Percentiles rank a stretch among this genome's conserved stretches.
phyloP scores from a whole-genome alignment of 2,113 vertebrate genomes.

The Lagenorhynchus albirostris region DNA sequence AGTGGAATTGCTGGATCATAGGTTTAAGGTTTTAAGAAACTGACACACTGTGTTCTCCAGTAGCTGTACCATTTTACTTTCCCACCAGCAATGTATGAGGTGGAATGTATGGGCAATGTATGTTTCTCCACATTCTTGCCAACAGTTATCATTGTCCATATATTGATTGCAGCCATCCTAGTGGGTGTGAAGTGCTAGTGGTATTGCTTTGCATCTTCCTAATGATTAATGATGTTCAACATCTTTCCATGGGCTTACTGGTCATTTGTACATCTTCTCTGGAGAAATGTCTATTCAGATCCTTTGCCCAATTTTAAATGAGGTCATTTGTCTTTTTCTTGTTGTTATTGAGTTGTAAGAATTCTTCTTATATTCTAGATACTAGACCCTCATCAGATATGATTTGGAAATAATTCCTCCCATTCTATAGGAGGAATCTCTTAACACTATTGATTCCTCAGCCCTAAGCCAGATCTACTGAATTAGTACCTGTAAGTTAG shows the following conservation, averaged over 20 bases:
- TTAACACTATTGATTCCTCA: not conserved
- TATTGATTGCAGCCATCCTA: not conserved
- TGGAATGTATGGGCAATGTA: not conserved
- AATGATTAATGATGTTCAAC: not conserved
- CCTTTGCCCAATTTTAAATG: not conserved
- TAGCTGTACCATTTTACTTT: not conserved
- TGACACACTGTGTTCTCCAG: not conserved
- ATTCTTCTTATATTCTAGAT: not conserved
- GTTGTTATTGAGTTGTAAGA: not conserved
- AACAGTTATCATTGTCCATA: not conserved
- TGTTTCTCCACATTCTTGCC: not conserved
- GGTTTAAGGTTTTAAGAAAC: not conserved
- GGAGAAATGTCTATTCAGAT: not conserved
- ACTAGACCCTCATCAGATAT: not conserved
- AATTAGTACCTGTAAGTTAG: not conserved
- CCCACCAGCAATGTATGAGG: not conserved
- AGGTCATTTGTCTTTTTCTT: not conserved
- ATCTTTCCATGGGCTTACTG: not conserved
- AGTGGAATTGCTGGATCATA: not conserved
- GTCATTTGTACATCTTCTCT: not conserved
- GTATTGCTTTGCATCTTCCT: not conserved
- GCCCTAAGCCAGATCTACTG: not conserved
- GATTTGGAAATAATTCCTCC: slow-evolving; percentile 20
- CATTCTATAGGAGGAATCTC: not conserved
- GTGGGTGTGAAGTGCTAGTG: not conserved